Evolutionary conservation across 2,888 invertebrate species (phyloP), one percentile per base, ranked within the genome.

Genomic region (Leptopterna dolabrata): DNA sequence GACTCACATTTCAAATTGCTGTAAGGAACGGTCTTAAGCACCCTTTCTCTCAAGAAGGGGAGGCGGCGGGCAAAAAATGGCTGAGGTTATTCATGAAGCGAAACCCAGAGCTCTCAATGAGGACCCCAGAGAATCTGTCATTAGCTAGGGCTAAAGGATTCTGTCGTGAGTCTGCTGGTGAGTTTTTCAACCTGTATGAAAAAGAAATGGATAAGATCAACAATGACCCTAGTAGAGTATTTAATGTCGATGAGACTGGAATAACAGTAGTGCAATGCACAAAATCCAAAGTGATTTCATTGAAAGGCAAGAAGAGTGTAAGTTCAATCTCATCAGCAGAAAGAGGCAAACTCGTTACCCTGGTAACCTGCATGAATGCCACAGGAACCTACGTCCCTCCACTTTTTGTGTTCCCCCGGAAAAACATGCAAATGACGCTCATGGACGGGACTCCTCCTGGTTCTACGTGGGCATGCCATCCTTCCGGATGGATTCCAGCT

Each of bases 231-330:
- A n/a, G n/a, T n/a, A n/a, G n/a, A n/a, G n/a, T n/a, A n/a, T n/a
- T n/a, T n/a, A n/a, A n/a, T n/a, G n/a, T 91, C 0, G 91, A 92
- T 87, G 91, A 91, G 89, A 91, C 91, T 19, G 91, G 91, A 6
- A 88, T 92, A 9, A 88, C 90, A 30, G 90, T 91, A 16, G 91
- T 91, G 6, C 91, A 90, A 88, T 90, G 89, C 16, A 90, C 90
- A 88, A 90, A 90, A 73, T 89, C 90, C 7, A 84, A 91, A 88
- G 89, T 91, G 41, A 87, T 91, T 47, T 90, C 90, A 6, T 89
- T 80, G 6, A 90, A 90, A 89, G 91, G 91, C 11, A 91, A 91
- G 90, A 87, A 89, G 70, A 91, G 91, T 89, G 90, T 92, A 51
- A 91, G 89, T 11, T 73, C 90, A 47, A 19, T 91, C 82, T 90